Evolutionary conservation across 2,797 vertebrate species (phyloP).

Genomic region (Dipus sagitta): DNA sequence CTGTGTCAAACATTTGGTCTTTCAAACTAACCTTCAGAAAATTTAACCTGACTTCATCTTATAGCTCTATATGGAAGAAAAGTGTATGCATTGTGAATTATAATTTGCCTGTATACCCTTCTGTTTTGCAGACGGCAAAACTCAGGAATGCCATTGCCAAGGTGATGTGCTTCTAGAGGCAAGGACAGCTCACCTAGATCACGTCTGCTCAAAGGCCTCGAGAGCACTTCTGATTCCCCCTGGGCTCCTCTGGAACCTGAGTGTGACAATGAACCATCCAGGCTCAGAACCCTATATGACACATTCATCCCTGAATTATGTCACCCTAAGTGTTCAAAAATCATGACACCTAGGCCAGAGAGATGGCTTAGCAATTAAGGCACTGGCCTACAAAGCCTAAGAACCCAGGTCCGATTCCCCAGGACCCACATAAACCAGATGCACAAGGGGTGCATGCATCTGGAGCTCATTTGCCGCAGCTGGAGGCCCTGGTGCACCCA

Average conservation of each 20-base stretch:
- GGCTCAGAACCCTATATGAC: not conserved
- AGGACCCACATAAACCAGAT: too few species aligned
- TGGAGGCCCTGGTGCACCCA: too few species aligned
- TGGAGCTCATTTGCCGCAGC: too few species aligned
- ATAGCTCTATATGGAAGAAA: not conserved
- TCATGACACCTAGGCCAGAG: not conserved
- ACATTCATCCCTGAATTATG: not conserved
- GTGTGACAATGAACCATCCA: not conserved
- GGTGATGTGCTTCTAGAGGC: not conserved
- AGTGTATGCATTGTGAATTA: not conserved
- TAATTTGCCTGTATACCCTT: not conserved
- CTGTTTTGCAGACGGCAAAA: conserved; percentile 5
- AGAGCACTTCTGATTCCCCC: not conserved
- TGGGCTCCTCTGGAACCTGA: not conserved
- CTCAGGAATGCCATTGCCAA: not conserved
- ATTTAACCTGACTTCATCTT: not conserved
- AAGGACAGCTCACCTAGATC: not conserved
- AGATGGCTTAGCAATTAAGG: too few species aligned
- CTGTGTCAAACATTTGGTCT: not conserved
- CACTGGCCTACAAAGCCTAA: too few species aligned
- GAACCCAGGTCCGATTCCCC: too few species aligned
- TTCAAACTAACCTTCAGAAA: conserved; percentile 38
- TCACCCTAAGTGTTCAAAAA: not conserved
- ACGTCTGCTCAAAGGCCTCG: not conserved
- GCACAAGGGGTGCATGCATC: too few species aligned